Base-by-base conservation (phyloP, 2,888 invertebrate genomes). In the Lumbricus terrestris region DNA sequence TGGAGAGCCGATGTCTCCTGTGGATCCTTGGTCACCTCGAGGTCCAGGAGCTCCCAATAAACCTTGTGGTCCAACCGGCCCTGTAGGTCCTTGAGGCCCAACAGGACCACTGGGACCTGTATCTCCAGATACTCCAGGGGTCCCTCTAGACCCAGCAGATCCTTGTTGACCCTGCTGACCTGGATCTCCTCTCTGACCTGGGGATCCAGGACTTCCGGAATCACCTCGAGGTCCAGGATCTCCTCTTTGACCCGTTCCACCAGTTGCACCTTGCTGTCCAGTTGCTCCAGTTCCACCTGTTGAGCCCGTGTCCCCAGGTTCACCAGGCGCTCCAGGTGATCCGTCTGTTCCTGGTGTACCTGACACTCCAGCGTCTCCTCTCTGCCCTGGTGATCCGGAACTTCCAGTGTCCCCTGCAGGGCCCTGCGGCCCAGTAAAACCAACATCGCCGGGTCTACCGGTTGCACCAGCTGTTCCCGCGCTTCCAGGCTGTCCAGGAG, bases 261-360 rank as follows among this genome's bases (percentile, higher is more conserved):
- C 92, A 18, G 34, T 83, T n/a, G 37, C 33, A 88, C 90, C 90
- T 23, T 85, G 85, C 34, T 13, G 20, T 85, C 85, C 85, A 35
- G 90, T 90, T 54, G 89, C 47, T 35, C 85, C 35, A 11, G 82
- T 38, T 40, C 15, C 33, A 40, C 91, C 91, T n/a, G 34, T 40
- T 42, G 89, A 37, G 11, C 92, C 92, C 23, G 85, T 47, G 18
- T 37, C 34, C 34, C 92, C 92, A 29, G 42, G 40, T 18, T 5
- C 20, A 38, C 92, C 92, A 83, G 82, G 8, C 2, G 90, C 54
- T 35, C 92, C 91, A 37, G 90, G 42, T 37, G 91, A 90, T 85
- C 90, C 93, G 92, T 1, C 96, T 95, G 90, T 54, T n/a, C 92
- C 92, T 37, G 34, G 88, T 90, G 38, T 18, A 29, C 92, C 92